These are phyloP conservation scores for Anodontia alba DNA, from an alignment of 2,888 invertebrate genomes.

Conservation along the genomic window DNA sequence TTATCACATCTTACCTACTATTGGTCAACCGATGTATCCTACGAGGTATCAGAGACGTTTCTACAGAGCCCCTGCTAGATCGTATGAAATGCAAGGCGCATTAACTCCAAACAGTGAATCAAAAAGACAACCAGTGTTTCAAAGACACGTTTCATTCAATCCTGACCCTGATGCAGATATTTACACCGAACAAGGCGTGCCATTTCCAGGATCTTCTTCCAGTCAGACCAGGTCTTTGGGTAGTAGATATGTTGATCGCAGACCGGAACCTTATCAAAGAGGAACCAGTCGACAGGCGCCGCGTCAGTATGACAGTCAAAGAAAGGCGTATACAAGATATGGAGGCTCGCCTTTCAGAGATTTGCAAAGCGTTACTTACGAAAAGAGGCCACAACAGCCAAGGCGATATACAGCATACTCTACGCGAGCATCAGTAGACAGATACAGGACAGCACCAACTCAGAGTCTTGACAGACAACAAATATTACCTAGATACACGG, in stretches of 20 bases:
- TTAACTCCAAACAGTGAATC: neutral
- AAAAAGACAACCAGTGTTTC: neutral
- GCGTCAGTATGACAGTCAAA: neutral
- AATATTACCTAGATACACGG: neutral
- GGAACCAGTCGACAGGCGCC: neutral
- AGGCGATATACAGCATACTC: too few species aligned
- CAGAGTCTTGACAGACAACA: neutral
- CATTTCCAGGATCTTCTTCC: neutral
- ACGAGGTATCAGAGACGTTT: neutral
- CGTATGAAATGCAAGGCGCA: neutral
- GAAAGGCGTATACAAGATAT: neutral
- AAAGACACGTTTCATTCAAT: neutral
- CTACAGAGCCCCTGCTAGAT: neutral
- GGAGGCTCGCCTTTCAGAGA: neutral
- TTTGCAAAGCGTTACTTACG: neutral
- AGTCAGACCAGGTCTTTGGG: neutral
- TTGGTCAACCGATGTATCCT: neutral
- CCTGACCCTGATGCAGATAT: neutral
- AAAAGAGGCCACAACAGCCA: too few species aligned
- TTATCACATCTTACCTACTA: neutral
- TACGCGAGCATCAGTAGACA: too few species aligned
- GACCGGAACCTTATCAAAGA: neutral
- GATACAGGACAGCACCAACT: too few species aligned
- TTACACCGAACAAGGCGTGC: neutral
- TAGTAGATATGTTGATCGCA: neutral